Evolutionary conservation across 2,888 invertebrate species (phyloP).

Genomic region (Malachius bipustulatus): DNA sequence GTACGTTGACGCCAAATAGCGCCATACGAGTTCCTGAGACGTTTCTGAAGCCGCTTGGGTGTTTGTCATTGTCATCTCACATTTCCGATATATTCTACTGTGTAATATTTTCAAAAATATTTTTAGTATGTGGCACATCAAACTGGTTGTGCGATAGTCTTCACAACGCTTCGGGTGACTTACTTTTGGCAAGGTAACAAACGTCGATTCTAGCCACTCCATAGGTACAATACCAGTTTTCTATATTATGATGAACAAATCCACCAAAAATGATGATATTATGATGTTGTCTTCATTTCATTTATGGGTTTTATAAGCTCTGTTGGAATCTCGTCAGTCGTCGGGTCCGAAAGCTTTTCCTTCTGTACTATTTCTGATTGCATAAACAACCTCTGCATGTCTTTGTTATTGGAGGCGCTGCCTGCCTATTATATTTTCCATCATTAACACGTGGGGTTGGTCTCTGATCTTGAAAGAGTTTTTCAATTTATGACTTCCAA

Average conservation of each 20-base stretch:
- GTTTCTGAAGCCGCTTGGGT: too few relatives aligned
- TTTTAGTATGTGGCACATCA: too few relatives aligned
- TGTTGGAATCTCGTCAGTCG: constrained; percentile 13
- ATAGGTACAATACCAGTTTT: constrained; percentile 15
- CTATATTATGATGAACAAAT: constrained; percentile 16
- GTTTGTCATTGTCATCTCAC: too few relatives aligned
- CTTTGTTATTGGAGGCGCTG: constrained; percentile 8
- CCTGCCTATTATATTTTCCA: too few relatives aligned
- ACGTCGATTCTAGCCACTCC: too few relatives aligned
- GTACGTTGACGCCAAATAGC: constrained; percentile 5
- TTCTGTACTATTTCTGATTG: constrained; percentile 13
- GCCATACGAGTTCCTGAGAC: constrained; percentile 5
- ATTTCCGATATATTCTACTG: too few relatives aligned
- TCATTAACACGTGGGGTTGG: neutral
- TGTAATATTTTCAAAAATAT: constrained; percentile 9
- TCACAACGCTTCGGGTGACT: constrained; percentile 13
- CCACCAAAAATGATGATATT: constrained; percentile 13
- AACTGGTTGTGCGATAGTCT: constrained; percentile 16
- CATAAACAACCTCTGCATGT: constrained; percentile 14
- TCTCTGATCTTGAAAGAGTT: neutral
- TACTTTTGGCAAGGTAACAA: constrained; percentile 16
- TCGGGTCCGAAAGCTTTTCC: constrained; percentile 18
- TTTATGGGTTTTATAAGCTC: constrained; percentile 16
- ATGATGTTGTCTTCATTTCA: constrained; percentile 14
- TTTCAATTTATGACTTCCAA: too few relatives aligned